Evolutionary conservation across 2,888 invertebrate species (phyloP), one percentile per base, ranked within the genome.

Genomic region (Malachius bipustulatus): DNA sequence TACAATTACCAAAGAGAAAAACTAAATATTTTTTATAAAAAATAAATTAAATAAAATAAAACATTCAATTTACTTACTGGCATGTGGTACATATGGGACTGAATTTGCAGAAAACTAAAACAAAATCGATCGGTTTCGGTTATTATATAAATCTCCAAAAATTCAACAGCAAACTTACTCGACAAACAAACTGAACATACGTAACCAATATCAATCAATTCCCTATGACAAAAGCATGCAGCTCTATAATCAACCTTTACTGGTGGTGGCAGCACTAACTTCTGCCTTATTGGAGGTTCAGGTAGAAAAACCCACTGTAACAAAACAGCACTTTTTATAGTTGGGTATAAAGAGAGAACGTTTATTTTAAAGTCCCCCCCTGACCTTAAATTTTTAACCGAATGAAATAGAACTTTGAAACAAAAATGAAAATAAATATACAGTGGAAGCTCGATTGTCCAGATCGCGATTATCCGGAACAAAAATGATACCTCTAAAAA

Each of bases 101-200:
- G 64, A 91, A 94, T 60, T 88, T 87, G 67, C 96, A 97, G 65
- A 94, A 96, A 47, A 96, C 91, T 89, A 69, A 54, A 73, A 73
- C 33, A 47, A 50, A 64, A 67, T n/a, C n/a, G 4, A 19, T 13
- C 15, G 30, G 19, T 16, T 14, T n/a, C n/a, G 15, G n/a, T n/a
- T 24, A 24, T 19, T 24, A 19, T 9, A 26, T 10, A 19, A 26
- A 24, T 30, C 14, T 9, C 35, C 4, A 34, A 28, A 9, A 28
- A 10, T 28, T n/a, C 14, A 40, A 2, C 28, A 16, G 27, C 26
- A 37, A 34, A 61, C 77, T 71, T 59, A 87, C 88, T 88, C 46
- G 94, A 94, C 27, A 98, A 69, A 61, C 97, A 97, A 35, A 96
- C 89, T 4, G 96, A 97, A 65, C 97, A 98, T 12, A 97, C 96